Conservation (phyloP, 2,888 invertebrate species). For the Apodemia duryi region DNA sequence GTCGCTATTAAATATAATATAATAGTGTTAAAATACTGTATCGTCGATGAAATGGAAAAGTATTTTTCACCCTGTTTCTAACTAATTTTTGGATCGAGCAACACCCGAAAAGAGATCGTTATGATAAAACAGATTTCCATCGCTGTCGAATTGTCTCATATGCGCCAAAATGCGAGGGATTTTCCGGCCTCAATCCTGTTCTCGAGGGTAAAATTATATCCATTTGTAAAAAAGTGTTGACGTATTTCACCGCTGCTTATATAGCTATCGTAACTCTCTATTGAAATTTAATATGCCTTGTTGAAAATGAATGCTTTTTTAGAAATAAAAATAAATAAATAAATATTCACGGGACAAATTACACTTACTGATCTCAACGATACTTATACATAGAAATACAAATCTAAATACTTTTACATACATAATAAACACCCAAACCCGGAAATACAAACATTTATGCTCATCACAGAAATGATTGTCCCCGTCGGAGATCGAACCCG, state of each 20-base stretch:
- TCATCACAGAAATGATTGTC: no score
- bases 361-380: no score
- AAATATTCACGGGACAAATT: no score
- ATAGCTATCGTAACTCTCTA: neutral
- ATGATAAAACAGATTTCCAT: neutral
- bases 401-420: no score
- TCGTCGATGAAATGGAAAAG: neutral
- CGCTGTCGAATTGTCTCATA: slow-evolving; percentile 6
- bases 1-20: neutral
- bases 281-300: neutral
- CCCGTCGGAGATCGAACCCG: no score
- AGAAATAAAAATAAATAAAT: no score
- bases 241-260: neutral
- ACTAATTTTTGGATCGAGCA: neutral
- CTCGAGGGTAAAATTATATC: neutral
- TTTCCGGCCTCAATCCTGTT: neutral
- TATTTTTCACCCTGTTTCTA: neutral
- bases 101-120: slow-evolving; percentile 2
- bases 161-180: neutral
- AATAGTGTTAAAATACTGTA: neutral
- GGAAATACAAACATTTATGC: no score
- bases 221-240: neutral
- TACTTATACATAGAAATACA: no score
- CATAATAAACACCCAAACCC: no score
- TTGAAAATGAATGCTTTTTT: neutral